Evolutionary conservation across 2,888 invertebrate species (phyloP).

Genomic region (Dastarcus helophoroides): DNA sequence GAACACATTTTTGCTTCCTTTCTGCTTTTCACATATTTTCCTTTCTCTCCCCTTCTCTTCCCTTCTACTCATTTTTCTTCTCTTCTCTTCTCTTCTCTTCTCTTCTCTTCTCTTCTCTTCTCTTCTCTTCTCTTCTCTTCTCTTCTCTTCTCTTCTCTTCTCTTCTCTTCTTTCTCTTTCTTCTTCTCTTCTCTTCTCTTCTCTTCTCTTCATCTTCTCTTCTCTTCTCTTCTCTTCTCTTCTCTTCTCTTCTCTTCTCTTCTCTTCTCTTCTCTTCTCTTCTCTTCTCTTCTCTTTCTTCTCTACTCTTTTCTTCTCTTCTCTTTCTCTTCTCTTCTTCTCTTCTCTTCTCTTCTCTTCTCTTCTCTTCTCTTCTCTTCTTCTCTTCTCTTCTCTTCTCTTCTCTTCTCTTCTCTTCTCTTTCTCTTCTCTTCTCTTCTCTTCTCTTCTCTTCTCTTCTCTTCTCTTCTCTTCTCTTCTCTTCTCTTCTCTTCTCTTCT

Average conservation of each 20-base stretch:
- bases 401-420: too few relatives aligned
- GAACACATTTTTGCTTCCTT: too few relatives aligned
- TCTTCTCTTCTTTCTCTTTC: too few relatives aligned
- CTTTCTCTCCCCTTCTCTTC: too few relatives aligned
- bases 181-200: neutral
- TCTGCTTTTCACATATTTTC: too few relatives aligned
- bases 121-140: neutral
- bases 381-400: too few relatives aligned
- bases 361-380: too few relatives aligned
- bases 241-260: neutral
- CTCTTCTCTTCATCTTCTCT: too few relatives aligned
- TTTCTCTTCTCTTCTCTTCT: too few relatives aligned
- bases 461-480: neutral
- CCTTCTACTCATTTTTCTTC: too few relatives aligned
- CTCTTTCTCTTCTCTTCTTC: neutral
- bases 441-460: neutral
- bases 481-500: too few relatives aligned
- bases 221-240: too few relatives aligned
- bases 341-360: neutral
- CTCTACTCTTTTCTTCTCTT: neutral
- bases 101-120: neutral
- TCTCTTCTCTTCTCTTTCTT: conserved; percentile 1
- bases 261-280: neutral
- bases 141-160: neutral
- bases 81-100: neutral